phyloP scores from a whole-genome alignment of 2,888 invertebrate genomes.

The Nowickia ferox region DNA sequence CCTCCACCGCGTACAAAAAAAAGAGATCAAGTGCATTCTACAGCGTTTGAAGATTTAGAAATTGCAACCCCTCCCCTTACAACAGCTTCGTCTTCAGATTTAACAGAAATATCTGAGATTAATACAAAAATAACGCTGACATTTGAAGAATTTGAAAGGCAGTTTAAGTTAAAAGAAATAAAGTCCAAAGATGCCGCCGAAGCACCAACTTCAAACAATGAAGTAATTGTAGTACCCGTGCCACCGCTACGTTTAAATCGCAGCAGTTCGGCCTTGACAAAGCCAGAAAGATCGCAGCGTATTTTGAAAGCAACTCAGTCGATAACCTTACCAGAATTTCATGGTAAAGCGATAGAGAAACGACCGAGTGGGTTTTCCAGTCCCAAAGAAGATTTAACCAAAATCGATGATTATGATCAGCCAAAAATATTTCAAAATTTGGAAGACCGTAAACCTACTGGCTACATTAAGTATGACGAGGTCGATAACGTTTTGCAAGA shows the following conservation, averaged over 20 bases:
- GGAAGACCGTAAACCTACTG: constrained; percentile 72
- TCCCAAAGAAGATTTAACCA: constrained; percentile 59
- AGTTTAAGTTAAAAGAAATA: constrained; percentile 54
- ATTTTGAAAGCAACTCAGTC: constrained; percentile 49
- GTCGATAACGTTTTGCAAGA: constrained; percentile 74
- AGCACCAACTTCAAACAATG: background rate
- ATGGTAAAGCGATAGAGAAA: constrained; percentile 52
- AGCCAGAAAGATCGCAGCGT: constrained; percentile 43
- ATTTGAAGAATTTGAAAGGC: constrained; percentile 70
- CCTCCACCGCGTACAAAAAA: constrained; percentile 54
- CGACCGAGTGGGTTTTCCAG: constrained; percentile 56
- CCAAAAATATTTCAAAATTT: constrained; percentile 60
- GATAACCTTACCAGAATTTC: constrained; percentile 53
- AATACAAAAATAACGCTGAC: constrained; percentile 74
- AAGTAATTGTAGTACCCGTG: constrained; percentile 30
- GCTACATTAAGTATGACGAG: constrained; percentile 78
- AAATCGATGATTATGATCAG: constrained; percentile 56
- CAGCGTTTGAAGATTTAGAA: constrained; percentile 69
- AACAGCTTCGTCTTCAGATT: constrained; percentile 32
- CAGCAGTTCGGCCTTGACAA: constrained; percentile 48
- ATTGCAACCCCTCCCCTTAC: constrained; percentile 28
- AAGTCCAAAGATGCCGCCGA: constrained; percentile 1
- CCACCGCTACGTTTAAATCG: constrained; percentile 70
- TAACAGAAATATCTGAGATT: constrained; percentile 32
- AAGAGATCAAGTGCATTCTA: constrained; percentile 61